Conservation (phyloP, 1,140 invertebrate species). For the Parapsyche elsis region DNA sequence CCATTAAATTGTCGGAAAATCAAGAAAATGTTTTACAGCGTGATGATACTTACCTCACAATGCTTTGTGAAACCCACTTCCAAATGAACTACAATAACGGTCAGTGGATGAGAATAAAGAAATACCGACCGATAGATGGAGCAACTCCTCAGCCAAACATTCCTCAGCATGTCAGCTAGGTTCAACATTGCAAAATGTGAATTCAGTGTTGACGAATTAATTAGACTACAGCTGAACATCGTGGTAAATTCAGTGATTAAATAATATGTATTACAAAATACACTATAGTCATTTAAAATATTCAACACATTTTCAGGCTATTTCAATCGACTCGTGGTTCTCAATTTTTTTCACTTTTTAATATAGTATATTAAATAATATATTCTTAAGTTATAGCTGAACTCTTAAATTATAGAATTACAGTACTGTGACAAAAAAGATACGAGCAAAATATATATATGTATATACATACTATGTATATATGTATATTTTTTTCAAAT, state of each 20-base stretch:
- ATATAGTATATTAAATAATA: too few species aligned
- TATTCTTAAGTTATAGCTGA: too few species aligned
- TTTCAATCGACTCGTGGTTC: background rate
- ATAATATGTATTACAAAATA: background rate
- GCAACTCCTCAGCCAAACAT: slow-evolving; percentile 47
- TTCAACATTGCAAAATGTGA: background rate
- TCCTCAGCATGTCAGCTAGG: slow-evolving; percentile 54
- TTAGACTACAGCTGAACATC: background rate
- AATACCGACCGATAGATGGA: slow-evolving; percentile 75
- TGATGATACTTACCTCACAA: slow-evolving; percentile 78
- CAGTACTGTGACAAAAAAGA: too few species aligned
- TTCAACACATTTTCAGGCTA: background rate
- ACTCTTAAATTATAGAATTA: too few species aligned
- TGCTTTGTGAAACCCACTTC: slow-evolving; percentile 92
- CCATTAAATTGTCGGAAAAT: slow-evolving; percentile 91
- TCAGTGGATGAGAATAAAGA: slow-evolving; percentile 93
- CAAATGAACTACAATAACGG: slow-evolving; percentile 97
- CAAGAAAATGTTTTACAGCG: slow-evolving; percentile 82
- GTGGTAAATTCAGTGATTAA: background rate
- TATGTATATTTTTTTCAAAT: too few species aligned
- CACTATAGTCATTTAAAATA: background rate
- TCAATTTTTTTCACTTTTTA: too few species aligned
- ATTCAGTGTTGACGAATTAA: background rate
- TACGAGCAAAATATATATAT: too few species aligned
- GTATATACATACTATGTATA: too few species aligned